These are phyloP conservation scores for Episyrphus balteatus DNA, from an alignment of 1,140 invertebrate genomes.

Conservation along the genomic window DNA sequence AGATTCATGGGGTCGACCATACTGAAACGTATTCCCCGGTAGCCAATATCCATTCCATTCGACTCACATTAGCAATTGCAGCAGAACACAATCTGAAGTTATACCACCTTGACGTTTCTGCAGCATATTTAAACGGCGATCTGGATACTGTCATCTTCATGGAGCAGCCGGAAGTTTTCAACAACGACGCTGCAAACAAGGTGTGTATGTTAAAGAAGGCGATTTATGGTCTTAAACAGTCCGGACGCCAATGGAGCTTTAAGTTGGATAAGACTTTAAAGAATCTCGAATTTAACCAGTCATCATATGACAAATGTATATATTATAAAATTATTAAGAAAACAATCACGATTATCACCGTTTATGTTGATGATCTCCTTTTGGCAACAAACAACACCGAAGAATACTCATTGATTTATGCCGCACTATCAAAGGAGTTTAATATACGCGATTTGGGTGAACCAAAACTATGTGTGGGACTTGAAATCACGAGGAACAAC, in stretches of 20 bases:
- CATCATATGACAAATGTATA: conserved; percentile 23
- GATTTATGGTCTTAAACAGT: conserved; percentile 35
- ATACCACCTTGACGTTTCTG: conserved; percentile 27
- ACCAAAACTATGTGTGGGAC: conserved; percentile 20
- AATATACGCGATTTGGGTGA: conserved; percentile 16
- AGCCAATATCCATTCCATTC: conserved; percentile 3
- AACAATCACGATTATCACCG: not conserved
- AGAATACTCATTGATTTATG: conserved; percentile 10
- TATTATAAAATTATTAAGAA: conserved; percentile 7
- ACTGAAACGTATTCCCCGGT: conserved; percentile 27
- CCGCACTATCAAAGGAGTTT: conserved; percentile 12
- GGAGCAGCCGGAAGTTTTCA: conserved; percentile 22
- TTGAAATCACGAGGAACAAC: conserved; percentile 16
- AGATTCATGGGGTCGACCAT: conserved; percentile 23
- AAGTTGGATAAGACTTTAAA: conserved; percentile 16
- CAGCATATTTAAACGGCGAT: conserved; percentile 22
- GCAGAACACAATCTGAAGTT: conserved; percentile 11
- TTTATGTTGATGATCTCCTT: conserved; percentile 20
- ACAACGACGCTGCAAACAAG: conserved; percentile 3
- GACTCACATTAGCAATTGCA: conserved; percentile 1
- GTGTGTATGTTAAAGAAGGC: conserved; percentile 24
- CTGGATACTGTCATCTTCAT: conserved; percentile 35
- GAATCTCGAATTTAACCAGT: conserved; percentile 14
- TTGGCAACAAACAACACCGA: conserved; percentile 7
- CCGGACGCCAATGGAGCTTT: conserved; percentile 18